Evolutionary conservation across 1,140 invertebrate genomes (phyloP).

Genomic region (Ips typographus): DNA sequence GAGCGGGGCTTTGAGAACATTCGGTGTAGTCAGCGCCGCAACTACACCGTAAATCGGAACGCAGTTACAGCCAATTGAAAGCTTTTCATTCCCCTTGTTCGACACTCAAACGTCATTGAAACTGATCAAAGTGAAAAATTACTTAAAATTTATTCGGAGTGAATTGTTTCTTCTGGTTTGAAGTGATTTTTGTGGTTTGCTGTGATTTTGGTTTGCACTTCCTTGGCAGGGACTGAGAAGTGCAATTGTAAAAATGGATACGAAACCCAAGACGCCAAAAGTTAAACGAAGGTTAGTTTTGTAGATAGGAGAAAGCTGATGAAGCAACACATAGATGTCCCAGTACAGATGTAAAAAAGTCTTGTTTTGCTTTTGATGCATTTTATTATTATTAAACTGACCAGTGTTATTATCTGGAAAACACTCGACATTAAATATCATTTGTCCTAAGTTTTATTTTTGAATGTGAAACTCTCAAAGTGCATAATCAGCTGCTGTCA

Average conservation of each 20-base stretch:
- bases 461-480: neutral
- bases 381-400: too few relatives aligned
- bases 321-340: too few relatives aligned
- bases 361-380: too few relatives aligned
- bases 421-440: too few relatives aligned
- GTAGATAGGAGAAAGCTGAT: conserved; percentile 9
- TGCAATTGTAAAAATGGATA: conserved; percentile 40
- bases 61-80: too few relatives aligned
- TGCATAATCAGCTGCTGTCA: conserved; percentile 7
- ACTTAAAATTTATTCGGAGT: conserved; percentile 19
- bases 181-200: conserved; percentile 35
- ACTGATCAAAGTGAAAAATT: conserved; percentile 18
- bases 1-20: too few relatives aligned
- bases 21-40: too few relatives aligned
- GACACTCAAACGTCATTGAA: conserved; percentile 30
- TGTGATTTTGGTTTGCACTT: conserved; percentile 37
- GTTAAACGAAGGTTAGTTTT: conserved; percentile 44
- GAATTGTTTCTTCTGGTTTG: conserved; percentile 14
- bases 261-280: conserved; percentile 39
- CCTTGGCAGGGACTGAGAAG: conserved; percentile 47
- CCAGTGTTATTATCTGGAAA: too few relatives aligned
- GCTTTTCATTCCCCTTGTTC: neutral
- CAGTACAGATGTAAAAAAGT: too few relatives aligned
- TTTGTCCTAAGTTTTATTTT: too few relatives aligned
- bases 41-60: too few relatives aligned